A percentile compares a stretch with the other conserved stretches of the same genome.
Evolutionary conservation across 2,113 vertebrate genomes (phyloP).

Genomic region (Drymodes brunneopygia): DNA sequence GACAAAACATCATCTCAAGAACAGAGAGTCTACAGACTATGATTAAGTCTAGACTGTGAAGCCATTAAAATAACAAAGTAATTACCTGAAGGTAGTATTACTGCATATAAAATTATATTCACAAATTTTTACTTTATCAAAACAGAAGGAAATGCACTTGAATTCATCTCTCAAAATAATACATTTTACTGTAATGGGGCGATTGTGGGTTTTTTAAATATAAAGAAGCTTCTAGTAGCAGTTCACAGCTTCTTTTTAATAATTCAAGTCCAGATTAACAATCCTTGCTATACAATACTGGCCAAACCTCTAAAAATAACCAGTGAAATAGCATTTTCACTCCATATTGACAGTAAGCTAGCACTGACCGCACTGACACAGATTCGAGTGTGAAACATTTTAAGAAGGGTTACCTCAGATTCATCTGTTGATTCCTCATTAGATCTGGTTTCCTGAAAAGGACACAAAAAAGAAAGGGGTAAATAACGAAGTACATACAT

Average conservation of each 20-base stretch:
- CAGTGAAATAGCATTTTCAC: background rate
- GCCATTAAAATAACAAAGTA: background rate
- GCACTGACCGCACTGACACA: background rate
- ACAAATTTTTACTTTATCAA: background rate
- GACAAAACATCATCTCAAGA: background rate
- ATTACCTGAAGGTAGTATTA: background rate
- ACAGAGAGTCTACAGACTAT: background rate
- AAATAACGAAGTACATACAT: background rate
- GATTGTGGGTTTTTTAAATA: background rate
- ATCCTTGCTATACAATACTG: background rate
- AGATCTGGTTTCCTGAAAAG: conserved; percentile 77
- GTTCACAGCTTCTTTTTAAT: background rate
- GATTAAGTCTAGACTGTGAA: background rate
- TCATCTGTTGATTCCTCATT: conserved; percentile 92
- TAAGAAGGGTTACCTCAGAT: conserved; percentile 86
- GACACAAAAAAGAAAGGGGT: conserved; percentile 14
- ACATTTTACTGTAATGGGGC: background rate
- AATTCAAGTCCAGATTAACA: background rate
- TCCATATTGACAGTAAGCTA: background rate
- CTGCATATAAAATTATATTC: background rate
- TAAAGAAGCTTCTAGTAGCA: background rate
- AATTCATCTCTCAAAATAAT: background rate
- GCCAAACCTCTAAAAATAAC: background rate
- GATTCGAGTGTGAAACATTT: background rate
- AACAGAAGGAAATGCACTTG: background rate